These are phyloP conservation scores for Pilophorus perplexus DNA, from an alignment of 2,888 invertebrate genomes.

Conservation along the genomic window DNA sequence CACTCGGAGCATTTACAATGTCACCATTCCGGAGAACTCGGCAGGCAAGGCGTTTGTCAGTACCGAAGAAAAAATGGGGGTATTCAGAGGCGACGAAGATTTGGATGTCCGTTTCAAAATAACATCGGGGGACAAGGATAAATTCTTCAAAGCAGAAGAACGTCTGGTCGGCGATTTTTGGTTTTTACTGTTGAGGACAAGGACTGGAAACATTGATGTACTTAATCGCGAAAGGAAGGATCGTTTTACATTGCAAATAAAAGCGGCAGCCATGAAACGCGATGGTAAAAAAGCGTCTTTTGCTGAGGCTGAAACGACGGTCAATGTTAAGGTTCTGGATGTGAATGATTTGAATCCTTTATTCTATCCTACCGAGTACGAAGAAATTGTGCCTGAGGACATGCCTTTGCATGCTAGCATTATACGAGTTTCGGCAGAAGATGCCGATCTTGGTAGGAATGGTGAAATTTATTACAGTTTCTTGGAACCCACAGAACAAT, in stretches of 20 bases:
- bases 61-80: slow-evolving; percentile 76
- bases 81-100: slow-evolving; percentile 56
- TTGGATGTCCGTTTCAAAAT: slow-evolving; percentile 79
- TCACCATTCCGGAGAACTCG: slow-evolving; percentile 88
- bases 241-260: slow-evolving; percentile 73
- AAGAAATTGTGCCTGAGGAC: slow-evolving; percentile 83
- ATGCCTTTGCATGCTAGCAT: slow-evolving; percentile 79
- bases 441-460: slow-evolving; percentile 93
- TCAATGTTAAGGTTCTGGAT: slow-evolving; percentile 72
- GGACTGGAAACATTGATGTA: slow-evolving; percentile 81
- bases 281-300: slow-evolving; percentile 56
- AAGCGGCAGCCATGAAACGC: slow-evolving; percentile 63
- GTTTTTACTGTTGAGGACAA: slow-evolving; percentile 78
- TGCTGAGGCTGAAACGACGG: slow-evolving; percentile 62
- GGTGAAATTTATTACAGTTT: slow-evolving; percentile 97
- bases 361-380: slow-evolving; percentile 87
- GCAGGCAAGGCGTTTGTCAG: slow-evolving; percentile 80
- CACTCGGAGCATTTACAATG: slow-evolving; percentile 74
- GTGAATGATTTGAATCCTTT: slow-evolving; percentile 90
- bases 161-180: slow-evolving; percentile 89
- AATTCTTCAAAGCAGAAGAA: slow-evolving; percentile 90
- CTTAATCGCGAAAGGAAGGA: slow-evolving; percentile 90
- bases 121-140: slow-evolving; percentile 80
- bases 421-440: slow-evolving; percentile 79
- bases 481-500: slow-evolving; percentile 73